Evolutionary conservation across 2,113 vertebrate species (phyloP), one percentile per base, ranked within the genome.

Genomic region (Cromileptes altivelis): DNA sequence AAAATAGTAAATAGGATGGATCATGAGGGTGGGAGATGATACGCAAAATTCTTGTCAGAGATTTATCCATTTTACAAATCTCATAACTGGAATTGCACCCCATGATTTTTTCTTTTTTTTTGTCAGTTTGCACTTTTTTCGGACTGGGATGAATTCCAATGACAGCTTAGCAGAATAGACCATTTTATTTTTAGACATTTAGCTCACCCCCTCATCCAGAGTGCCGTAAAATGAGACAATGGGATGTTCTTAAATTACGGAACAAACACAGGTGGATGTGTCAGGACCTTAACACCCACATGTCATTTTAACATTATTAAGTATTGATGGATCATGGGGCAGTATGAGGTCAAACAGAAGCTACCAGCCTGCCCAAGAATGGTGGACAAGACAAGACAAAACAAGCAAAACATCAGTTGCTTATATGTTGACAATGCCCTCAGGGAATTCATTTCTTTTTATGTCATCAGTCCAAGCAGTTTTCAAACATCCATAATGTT

Each of bases 1-100:
- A 62, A 82, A 69, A 85, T 78, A 70, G 80, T 85, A 85, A 87
- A 85, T 47, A 45, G 23, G 47, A 77, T 78, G 40, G 40, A 86
- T 78, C 65, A 52, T 67, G 58, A 76, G 53, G 71, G 33, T 27
- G 42, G 78, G 13, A 63, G 33, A 92, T 74, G 73, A 86, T 23
- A 18, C 64, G 30, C 47, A 53, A 52, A 78, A 75, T 17, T 61
- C 30, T 11, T 75, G 63, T 67, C 53, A 63, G 60, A 74, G n/a
- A 27, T 79, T 53, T 61, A 64, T 58, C 2, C 6, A 2, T 77
- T 74, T 77, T 25, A 50, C 4, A 58, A 60, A 30, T 52, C 21
- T 52, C 12, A 49, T 30, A 55, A 56, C 4, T 62, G 61, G 55
- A 84, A 61, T 11, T 63, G 47, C 17, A 56, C 2, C 4, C 13